Conservation (phyloP, 2,113 vertebrate species). For the Otis tarda region DNA sequence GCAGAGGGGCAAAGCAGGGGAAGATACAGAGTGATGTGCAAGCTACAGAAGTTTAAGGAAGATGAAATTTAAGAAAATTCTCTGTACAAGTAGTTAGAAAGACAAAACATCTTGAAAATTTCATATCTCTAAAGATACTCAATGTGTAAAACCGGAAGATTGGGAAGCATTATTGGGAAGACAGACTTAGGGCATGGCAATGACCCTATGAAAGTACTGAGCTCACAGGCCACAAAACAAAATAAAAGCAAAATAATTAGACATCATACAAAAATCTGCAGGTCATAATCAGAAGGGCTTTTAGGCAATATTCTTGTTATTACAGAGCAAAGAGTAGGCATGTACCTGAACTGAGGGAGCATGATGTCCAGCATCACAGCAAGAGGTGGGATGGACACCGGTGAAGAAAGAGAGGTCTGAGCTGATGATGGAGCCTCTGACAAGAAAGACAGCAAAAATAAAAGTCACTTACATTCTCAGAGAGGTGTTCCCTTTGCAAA, state of each 20-base stretch:
- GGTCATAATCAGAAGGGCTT: not conserved
- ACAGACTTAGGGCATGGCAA: not conserved
- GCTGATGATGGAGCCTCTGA: not conserved
- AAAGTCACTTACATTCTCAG: not conserved
- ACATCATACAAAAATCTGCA: not conserved
- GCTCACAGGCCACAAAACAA: not conserved
- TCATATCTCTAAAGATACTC: not conserved
- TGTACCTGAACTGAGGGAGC: not conserved
- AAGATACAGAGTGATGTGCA: not conserved
- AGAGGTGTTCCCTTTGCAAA: not conserved
- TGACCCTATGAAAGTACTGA: accelerated
- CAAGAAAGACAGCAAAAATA: not conserved
- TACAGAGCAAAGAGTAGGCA: not conserved
- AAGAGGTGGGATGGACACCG: not conserved
- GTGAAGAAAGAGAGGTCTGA: not conserved
- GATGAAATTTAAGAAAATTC: not conserved
- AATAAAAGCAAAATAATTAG: not conserved
- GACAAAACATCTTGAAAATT: not conserved
- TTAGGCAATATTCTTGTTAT: not conserved
- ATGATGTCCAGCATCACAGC: accelerated
- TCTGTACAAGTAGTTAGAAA: not conserved
- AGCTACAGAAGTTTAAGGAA: not conserved
- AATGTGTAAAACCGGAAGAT: accelerated
- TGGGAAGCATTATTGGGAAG: not conserved
- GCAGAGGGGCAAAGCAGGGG: accelerated